phyloP scores from a whole-genome alignment of 2,797 vertebrate genomes.

The Clangula hyemalis region DNA sequence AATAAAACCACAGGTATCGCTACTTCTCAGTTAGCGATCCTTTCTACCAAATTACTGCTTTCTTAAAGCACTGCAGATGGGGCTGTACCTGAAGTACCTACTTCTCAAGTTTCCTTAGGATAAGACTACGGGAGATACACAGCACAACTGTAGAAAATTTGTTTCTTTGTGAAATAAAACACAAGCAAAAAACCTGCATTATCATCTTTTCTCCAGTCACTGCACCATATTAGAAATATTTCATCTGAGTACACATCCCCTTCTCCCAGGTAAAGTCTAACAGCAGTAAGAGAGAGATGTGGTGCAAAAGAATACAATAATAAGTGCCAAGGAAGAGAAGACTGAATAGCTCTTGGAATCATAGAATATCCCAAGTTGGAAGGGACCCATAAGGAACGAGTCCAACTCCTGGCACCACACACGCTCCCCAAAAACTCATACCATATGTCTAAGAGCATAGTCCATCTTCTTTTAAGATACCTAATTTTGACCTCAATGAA shows the following conservation, averaged over 20 bases:
- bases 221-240: neutral
- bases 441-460: too few species aligned
- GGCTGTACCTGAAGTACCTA: neutral
- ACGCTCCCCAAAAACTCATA: too few species aligned
- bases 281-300: neutral
- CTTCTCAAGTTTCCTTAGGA: neutral
- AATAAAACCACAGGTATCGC: neutral
- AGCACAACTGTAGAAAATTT: accelerated
- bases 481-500: neutral
- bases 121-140: neutral
- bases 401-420: too few species aligned
- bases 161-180: neutral
- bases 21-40: neutral
- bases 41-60: neutral
- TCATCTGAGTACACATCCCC: neutral
- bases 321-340: neutral
- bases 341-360: neutral
- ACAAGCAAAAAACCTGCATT: neutral
- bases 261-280: neutral
- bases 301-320: neutral
- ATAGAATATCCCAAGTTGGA: too few species aligned
- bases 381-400: too few species aligned
- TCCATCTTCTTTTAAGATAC: neutral
- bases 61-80: neutral
- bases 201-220: neutral